Evolutionary conservation across 2,797 vertebrate genomes (phyloP).

Genomic region (Halcyon smyrnensis): DNA sequence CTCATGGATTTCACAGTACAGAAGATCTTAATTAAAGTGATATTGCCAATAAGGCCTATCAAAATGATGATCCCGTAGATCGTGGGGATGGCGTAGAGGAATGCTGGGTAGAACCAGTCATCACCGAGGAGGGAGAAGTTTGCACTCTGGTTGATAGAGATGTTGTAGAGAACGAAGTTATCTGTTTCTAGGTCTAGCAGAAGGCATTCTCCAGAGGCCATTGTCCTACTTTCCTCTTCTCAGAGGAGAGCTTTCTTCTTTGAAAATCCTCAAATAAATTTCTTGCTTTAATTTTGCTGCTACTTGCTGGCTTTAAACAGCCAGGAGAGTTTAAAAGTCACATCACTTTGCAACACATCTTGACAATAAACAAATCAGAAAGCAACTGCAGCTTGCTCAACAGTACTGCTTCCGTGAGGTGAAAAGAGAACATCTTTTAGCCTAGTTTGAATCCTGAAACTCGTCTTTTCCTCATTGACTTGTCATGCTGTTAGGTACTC

Average conservation of each 20-base stretch:
- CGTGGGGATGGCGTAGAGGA: constrained; percentile 86
- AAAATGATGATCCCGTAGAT: constrained; percentile 89
- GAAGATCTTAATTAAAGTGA: constrained; percentile 94
- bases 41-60: constrained; percentile 91
- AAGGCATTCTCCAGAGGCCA: constrained; percentile 80
- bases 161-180: constrained; percentile 68
- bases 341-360: not conserved
- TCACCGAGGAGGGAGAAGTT: constrained; percentile 60
- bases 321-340: constrained; percentile 25
- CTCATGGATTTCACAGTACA: constrained; percentile 90
- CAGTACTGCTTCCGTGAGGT: not conserved
- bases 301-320: not conserved
- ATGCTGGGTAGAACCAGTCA: constrained; percentile 82
- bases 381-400: not conserved
- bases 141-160: constrained; percentile 69
- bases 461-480: constrained; percentile 1
- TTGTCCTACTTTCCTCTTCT: constrained; percentile 48
- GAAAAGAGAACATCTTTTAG: not conserved
- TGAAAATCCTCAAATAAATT: not conserved
- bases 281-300: not conserved
- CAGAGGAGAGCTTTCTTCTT: not conserved
- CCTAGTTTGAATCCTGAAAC: not conserved
- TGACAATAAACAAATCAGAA: not conserved
- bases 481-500: not conserved
- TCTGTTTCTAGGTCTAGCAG: constrained; percentile 72